Base-by-base conservation (phyloP, 2,797 vertebrate genomes). In the Enteromius trimaculatus region DNA sequence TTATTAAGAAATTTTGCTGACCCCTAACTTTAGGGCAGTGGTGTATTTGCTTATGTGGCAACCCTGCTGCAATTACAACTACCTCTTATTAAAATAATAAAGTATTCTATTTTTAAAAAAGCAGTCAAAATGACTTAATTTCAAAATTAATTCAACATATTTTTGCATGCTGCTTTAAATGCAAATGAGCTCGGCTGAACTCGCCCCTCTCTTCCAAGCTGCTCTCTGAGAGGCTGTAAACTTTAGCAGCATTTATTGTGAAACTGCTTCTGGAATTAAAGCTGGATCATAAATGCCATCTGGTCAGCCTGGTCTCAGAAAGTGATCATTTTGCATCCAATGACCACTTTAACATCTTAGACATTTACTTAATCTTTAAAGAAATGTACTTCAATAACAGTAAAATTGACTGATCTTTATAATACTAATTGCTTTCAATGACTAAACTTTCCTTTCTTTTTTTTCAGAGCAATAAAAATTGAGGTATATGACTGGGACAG, bases 401-500 rank as follows among this genome's bases (percentile, higher is more conserved):
- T 10, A 69, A 42, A 42, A 69, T 69, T 6, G 21, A 77, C n/a
- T 34, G 23, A 19, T 17, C 23, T 13, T 4, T 34, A 37, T 51
- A 53, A 53, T 23, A 26, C 6, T 13, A 4, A 26, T 17, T 62
- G 16, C 51, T 49, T 78, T 75, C 6, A 16, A 2, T 55, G 17
- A 88, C 68, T 83, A 26, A 60, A 66, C 26, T 1, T 17, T n/a
- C 3, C 55, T 21, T 69, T 3, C 83, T 58, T 17, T 19, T 85
- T 91, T 91, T 85, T 19, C 92, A 98, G 97, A 93, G 96, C 96
- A 87, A 97, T 97, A 86, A 97, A 97, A 92, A 92, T 97, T 89
- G 97, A 98, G 90, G 97, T 97, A 26, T 97, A 97, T 78, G 96
- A 98, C 88, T 98, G 97, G 97, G 96, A 98, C 89, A 93, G 96